A percentile compares a stretch with the other conserved stretches of the same genome.
Evolutionary conservation across 2,888 invertebrate species (phyloP).

Genomic region (Eupithecia dodoneata): DNA sequence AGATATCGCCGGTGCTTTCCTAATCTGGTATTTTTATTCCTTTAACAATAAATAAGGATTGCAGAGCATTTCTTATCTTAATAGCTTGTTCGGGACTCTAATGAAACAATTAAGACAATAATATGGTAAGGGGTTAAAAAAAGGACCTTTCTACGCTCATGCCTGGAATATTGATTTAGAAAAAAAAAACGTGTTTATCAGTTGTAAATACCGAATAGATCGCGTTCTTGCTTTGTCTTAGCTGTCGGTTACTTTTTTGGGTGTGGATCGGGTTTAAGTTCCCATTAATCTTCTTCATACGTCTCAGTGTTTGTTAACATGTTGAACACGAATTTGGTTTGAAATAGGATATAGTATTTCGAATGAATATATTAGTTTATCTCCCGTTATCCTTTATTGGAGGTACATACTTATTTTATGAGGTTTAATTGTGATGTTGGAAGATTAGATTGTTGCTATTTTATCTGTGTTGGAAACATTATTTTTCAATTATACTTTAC

Average conservation of each 20-base stretch:
- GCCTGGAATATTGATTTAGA: neutral
- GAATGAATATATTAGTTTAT: constrained; percentile 34
- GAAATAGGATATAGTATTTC: constrained; percentile 42
- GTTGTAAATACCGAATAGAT: neutral
- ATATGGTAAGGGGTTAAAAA: constrained; percentile 42
- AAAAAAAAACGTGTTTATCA: neutral
- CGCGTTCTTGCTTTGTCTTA: neutral
- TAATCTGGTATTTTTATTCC: constrained; percentile 40
- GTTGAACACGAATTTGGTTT: constrained; percentile 69
- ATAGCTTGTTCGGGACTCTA: constrained; percentile 61
- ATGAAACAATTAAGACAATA: constrained; percentile 76
- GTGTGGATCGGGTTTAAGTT: constrained; percentile 31
- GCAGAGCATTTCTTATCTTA: constrained; percentile 60
- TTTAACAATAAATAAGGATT: constrained; percentile 48
- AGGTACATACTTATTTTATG: constrained; percentile 24
- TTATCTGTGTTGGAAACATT: neutral
- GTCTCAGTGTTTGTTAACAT: constrained; percentile 69
- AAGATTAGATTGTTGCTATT: constrained; percentile 16
- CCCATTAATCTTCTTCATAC: constrained; percentile 72
- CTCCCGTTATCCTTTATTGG: constrained; percentile 19
- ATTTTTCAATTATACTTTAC: neutral
- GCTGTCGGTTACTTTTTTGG: constrained; percentile 1
- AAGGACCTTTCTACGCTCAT: neutral
- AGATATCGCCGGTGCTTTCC: constrained; percentile 21
- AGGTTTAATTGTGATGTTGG: constrained; percentile 29